phyloP scores from a whole-genome alignment of 2,797 vertebrate genomes.

The Amniataba percoides region DNA sequence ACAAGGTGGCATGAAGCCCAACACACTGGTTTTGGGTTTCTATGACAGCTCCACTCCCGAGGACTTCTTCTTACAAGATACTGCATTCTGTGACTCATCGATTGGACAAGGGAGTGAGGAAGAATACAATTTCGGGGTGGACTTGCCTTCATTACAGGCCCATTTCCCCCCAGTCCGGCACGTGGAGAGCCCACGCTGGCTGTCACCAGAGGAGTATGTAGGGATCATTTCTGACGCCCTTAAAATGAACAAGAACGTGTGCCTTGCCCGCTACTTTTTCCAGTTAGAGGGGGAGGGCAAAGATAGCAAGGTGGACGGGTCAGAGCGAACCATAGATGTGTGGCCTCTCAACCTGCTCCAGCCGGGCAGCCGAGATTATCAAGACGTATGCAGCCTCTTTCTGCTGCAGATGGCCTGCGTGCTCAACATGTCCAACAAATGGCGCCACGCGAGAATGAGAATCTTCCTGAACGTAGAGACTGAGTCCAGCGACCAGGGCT shows the following conservation, averaged over 20 bases:
- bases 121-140: conserved; percentile 89
- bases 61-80: conserved; percentile 92
- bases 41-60: conserved; percentile 90
- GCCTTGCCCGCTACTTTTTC: conserved; percentile 90
- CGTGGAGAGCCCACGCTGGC: conserved; percentile 84
- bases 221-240: conserved; percentile 91
- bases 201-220: conserved; percentile 90
- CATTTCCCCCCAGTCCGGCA: conserved; percentile 91
- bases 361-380: conserved; percentile 82
- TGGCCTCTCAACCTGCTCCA: conserved; percentile 93
- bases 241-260: conserved; percentile 95
- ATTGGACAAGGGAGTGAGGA: conserved; percentile 62
- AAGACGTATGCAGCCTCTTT: conserved; percentile 94
- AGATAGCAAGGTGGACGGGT: conserved; percentile 76
- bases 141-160: conserved; percentile 89
- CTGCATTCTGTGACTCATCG: conserved; percentile 83
- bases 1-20: conserved; percentile 95
- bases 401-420: conserved; percentile 95
- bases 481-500: conserved; percentile 87
- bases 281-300: conserved; percentile 84
- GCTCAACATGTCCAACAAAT: conserved; percentile 92
- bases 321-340: conserved; percentile 88
- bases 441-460: conserved; percentile 89
- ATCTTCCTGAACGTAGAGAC: conserved; percentile 92
- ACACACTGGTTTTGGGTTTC: conserved; percentile 92